Conservation (phyloP, 2,113 vertebrate genomes). For the Gorsachius goisagi region DNA sequence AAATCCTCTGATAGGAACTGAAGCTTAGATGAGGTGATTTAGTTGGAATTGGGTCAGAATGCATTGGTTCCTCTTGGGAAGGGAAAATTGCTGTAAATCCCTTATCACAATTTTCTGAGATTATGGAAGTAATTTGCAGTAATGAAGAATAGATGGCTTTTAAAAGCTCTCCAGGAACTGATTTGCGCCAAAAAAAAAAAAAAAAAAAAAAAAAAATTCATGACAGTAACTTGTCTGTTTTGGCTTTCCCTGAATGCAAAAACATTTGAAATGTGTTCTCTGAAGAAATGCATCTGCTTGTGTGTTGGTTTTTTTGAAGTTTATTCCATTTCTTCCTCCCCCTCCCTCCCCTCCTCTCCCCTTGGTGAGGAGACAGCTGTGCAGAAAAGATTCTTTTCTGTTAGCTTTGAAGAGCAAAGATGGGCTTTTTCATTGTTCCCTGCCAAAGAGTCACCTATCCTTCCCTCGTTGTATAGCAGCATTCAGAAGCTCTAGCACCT, state of each 20-base stretch:
- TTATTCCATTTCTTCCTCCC: not conserved
- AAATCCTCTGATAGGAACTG: not conserved
- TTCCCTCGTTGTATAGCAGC: not conserved
- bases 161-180: slow-evolving; percentile 23
- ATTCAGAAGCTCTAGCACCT: not conserved
- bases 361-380: not conserved
- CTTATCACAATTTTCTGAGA: slow-evolving; percentile 39
- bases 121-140: slow-evolving; percentile 37
- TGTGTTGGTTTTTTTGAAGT: not conserved
- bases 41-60: slow-evolving; percentile 54
- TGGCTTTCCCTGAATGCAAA: not conserved
- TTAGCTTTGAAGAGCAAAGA: not conserved
- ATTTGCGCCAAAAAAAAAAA: not conserved
- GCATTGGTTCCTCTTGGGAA: not conserved
- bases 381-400: not conserved
- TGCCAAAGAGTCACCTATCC: not conserved
- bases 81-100: slow-evolving; percentile 27
- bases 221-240: not conserved
- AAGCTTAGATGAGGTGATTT: slow-evolving; percentile 30
- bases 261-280: not conserved
- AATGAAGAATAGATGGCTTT: not conserved
- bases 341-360: rapidly evolving
- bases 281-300: slow-evolving; percentile 1
- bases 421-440: not conserved
- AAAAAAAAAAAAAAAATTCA: not conserved